These are phyloP conservation scores for Pseudochirops corinnae DNA, from an alignment of 2,797 vertebrate species.

Conservation along the genomic window DNA sequence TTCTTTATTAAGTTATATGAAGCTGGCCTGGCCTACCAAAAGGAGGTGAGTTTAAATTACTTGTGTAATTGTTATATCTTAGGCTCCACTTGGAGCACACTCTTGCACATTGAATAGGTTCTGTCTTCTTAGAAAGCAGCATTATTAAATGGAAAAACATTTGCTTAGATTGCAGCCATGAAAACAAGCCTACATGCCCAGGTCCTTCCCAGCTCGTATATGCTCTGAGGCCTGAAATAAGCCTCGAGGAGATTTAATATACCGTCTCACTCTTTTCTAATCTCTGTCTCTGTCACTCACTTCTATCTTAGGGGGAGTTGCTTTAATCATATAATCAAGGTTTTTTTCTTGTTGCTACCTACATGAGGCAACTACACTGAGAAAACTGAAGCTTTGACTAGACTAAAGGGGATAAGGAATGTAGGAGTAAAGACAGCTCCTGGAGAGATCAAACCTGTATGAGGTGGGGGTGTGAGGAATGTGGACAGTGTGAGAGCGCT, in stretches of 20 bases:
- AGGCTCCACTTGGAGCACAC: not conserved
- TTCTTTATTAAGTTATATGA: conserved; percentile 95
- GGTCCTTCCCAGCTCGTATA: not conserved
- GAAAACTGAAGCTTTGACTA: not conserved
- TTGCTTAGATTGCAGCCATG: not conserved
- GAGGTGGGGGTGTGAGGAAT: not conserved
- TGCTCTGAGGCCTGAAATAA: not conserved
- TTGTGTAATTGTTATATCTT: not conserved
- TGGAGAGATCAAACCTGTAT: not conserved
- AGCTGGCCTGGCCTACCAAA: conserved; percentile 95
- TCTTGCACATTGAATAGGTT: not conserved
- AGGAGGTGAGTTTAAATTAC: conserved; percentile 90
- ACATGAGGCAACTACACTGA: not conserved
- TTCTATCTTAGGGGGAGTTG: not conserved
- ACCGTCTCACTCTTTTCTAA: not conserved
- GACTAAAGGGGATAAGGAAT: not conserved
- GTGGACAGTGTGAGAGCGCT: not conserved
- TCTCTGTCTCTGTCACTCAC: not conserved
- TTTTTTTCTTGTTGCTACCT: not conserved
- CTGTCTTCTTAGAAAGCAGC: not conserved
- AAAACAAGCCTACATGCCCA: not conserved
- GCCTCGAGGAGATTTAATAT: not conserved
- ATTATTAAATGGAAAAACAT: not conserved
- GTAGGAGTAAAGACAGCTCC: not conserved
- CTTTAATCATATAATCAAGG: not conserved